Conservation (phyloP, 2,113 vertebrate species). For the Poeciliopsis turrubarensis region DNA sequence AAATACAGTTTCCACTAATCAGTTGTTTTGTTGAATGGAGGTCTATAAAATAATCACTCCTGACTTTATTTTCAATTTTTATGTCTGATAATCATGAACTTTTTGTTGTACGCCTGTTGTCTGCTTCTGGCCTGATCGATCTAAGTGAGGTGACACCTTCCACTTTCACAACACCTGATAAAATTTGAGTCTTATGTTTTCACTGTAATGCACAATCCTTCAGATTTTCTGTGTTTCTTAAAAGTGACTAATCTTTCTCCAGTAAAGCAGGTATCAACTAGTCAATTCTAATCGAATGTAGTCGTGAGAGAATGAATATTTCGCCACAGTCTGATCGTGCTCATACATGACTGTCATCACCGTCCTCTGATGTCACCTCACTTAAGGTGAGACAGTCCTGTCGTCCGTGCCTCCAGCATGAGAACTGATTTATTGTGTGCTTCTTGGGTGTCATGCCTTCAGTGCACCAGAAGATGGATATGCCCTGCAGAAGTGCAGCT, state of each 20-base stretch:
- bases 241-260: background rate
- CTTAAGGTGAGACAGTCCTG: background rate
- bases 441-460: conserved; percentile 1
- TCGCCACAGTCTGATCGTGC: conserved; percentile 8
- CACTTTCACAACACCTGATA: background rate
- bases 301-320: background rate
- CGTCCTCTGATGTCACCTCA: background rate
- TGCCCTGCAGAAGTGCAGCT: background rate
- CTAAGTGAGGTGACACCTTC: background rate
- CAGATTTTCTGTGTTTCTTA: background rate
- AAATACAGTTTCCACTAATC: background rate
- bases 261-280: conserved; percentile 1
- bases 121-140: background rate
- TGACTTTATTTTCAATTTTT: background rate
- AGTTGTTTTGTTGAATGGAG: too few species aligned
- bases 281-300: conserved; percentile 5
- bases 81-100: background rate
- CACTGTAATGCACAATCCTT: background rate
- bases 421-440: conserved; percentile 3
- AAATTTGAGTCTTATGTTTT: background rate
- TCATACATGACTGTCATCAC: conserved; percentile 14
- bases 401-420: conserved; percentile 1
- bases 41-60: background rate
- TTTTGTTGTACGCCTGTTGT: background rate
- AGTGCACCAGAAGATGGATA: background rate